Evolutionary conservation across 1,140 invertebrate species (phyloP).

Genomic region (Ganaspis sp.): DNA sequence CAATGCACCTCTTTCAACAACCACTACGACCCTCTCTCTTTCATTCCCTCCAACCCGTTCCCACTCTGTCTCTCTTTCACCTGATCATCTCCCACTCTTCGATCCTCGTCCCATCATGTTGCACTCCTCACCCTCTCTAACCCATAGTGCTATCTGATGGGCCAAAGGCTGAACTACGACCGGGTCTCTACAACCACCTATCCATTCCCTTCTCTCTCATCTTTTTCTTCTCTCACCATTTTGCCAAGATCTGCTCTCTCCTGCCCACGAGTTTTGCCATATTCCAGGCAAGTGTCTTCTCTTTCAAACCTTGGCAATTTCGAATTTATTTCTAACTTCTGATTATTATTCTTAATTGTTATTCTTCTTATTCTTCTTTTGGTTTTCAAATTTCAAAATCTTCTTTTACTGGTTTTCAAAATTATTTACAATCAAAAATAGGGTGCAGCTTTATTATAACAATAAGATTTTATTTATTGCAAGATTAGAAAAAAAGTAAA

Average conservation of each 20-base stretch:
- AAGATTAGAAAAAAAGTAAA: too few species aligned
- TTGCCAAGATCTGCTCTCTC: conserved; percentile 30
- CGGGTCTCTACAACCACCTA: conserved; percentile 51
- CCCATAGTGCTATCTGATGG: conserved; percentile 56
- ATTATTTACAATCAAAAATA: too few species aligned
- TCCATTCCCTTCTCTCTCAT: conserved; percentile 45
- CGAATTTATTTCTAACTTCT: not conserved
- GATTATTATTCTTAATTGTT: too few species aligned
- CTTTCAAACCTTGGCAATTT: not conserved
- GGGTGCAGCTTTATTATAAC: too few species aligned
- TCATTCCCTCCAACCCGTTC: conserved; percentile 45
- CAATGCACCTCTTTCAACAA: conserved; percentile 69
- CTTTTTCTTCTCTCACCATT: conserved; percentile 44
- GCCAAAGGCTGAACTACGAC: conserved; percentile 60
- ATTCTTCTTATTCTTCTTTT: too few species aligned
- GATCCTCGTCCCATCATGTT: conserved; percentile 50
- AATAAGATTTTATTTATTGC: too few species aligned
- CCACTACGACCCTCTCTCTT: conserved; percentile 38
- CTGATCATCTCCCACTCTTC: conserved; percentile 48
- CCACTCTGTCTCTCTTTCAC: conserved; percentile 33
- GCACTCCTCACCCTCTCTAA: conserved; percentile 23
- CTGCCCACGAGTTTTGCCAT: conserved; percentile 4
- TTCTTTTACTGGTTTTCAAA: too few species aligned
- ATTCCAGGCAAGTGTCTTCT: conserved; percentile 15
- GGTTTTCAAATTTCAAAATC: too few species aligned